Evolutionary conservation across 2,888 invertebrate species (phyloP).

Genomic region (Athetis lepigone): DNA sequence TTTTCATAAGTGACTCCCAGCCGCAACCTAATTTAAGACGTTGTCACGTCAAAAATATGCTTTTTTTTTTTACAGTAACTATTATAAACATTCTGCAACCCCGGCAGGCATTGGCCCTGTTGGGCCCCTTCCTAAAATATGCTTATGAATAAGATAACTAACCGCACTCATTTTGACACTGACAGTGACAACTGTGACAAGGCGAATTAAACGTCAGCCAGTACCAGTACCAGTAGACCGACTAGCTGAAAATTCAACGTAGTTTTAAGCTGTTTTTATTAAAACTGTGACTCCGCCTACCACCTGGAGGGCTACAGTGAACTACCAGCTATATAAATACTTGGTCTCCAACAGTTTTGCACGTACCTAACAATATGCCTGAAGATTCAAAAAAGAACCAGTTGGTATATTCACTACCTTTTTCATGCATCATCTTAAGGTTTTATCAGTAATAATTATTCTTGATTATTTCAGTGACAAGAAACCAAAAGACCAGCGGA

Average conservation of each 20-base stretch:
- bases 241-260: background rate
- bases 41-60: too few relatives aligned
- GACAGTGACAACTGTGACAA: too few relatives aligned
- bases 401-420: constrained; percentile 67
- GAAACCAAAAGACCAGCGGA: constrained; percentile 82
- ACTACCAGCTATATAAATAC: constrained; percentile 9
- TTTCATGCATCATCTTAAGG: background rate
- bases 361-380: constrained; percentile 70
- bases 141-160: too few relatives aligned
- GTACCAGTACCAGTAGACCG: too few relatives aligned
- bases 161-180: too few relatives aligned
- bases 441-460: background rate
- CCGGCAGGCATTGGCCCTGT: too few relatives aligned
- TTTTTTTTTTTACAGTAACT: too few relatives aligned
- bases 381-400: constrained; percentile 77
- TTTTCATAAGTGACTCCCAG: too few relatives aligned
- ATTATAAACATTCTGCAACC: too few relatives aligned
- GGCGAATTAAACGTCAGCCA: too few relatives aligned
- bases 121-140: too few relatives aligned
- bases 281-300: background rate
- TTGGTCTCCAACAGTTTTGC: background rate
- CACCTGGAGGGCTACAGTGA: background rate
- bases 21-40: too few relatives aligned
- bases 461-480: constrained; percentile 73
- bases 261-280: background rate